A percentile compares a stretch with the other conserved stretches of the same genome.
Conservation (phyloP, 2,888 invertebrate species). For the Phortica okadai region DNA sequence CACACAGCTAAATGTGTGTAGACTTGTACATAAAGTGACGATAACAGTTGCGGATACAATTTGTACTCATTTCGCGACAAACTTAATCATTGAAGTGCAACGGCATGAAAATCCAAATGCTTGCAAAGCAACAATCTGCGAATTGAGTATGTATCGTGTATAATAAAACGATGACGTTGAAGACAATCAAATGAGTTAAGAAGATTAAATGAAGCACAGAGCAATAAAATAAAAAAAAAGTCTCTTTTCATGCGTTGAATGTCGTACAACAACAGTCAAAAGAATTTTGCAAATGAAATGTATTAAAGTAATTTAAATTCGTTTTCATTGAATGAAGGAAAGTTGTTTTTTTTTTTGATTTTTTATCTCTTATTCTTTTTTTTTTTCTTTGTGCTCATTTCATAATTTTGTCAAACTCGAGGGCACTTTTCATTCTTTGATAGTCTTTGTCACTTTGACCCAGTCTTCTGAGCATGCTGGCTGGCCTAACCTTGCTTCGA, state of each 20-base stretch:
- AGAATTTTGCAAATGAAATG: slow-evolving; percentile 6
- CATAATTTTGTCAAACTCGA: slow-evolving; percentile 1
- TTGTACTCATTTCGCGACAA: neutral
- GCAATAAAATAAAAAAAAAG: neutral
- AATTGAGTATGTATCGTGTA: neutral
- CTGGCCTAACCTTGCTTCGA: slow-evolving; percentile 24
- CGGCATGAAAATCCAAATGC: neutral
- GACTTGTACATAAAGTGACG: too few relatives aligned
- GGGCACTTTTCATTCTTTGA: neutral
- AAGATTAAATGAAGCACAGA: neutral
- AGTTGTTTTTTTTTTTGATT: too few relatives aligned
- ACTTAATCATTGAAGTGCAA: too few relatives aligned
- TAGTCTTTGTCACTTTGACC: slow-evolving; percentile 9
- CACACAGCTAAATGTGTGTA: too few relatives aligned
- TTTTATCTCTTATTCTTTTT: too few relatives aligned
- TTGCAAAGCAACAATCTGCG: neutral
- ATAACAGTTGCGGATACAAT: slow-evolving; percentile 10
- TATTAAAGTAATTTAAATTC: slow-evolving; percentile 14
- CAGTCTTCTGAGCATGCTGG: neutral
- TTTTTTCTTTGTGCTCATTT: neutral
- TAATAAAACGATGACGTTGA: neutral
- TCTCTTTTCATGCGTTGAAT: too few relatives aligned
- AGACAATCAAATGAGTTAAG: too few relatives aligned
- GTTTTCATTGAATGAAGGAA: neutral
- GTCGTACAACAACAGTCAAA: too few relatives aligned